Percentiles rank a stretch among this genome's conserved stretches.
Conservation (phyloP, 2,797 vertebrate genomes). For the Prunella strophiata region DNA sequence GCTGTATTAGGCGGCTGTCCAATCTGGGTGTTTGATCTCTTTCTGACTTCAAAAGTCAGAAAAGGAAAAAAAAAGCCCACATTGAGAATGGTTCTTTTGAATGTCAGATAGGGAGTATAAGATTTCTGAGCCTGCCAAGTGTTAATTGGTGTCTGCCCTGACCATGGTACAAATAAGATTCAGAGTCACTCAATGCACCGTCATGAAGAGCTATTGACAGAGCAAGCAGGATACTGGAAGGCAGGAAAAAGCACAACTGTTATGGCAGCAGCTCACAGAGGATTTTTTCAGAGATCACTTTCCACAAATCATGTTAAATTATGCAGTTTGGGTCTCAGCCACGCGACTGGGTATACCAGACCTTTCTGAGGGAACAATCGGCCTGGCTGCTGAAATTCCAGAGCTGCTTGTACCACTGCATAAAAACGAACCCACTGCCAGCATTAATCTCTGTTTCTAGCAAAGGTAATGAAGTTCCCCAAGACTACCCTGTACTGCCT, state of each 20-base stretch:
- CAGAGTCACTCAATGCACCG: conserved; percentile 69
- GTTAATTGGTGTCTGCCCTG: conserved; percentile 79
- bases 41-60: conserved; percentile 69
- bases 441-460: background rate
- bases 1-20: conserved; percentile 76
- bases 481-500: background rate
- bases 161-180: conserved; percentile 70
- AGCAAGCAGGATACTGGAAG: conserved; percentile 50
- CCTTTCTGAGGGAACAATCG: background rate
- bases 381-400: background rate
- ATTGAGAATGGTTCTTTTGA: conserved; percentile 72
- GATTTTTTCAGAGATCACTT: conserved; percentile 24
- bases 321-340: background rate
- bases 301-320: background rate
- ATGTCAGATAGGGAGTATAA: conserved; percentile 70
- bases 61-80: background rate
- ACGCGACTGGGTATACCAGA: background rate
- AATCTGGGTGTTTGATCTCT: conserved; percentile 76
- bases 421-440: background rate
- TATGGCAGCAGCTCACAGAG: conserved; percentile 26
- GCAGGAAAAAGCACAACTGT: conserved; percentile 50
- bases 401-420: background rate
- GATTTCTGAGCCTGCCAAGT: conserved; percentile 77
- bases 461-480: background rate
- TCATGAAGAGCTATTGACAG: conserved; percentile 70